These are phyloP conservation scores for Calameuta idolon DNA, from an alignment of 2,888 invertebrate species.

Conservation along the genomic window DNA sequence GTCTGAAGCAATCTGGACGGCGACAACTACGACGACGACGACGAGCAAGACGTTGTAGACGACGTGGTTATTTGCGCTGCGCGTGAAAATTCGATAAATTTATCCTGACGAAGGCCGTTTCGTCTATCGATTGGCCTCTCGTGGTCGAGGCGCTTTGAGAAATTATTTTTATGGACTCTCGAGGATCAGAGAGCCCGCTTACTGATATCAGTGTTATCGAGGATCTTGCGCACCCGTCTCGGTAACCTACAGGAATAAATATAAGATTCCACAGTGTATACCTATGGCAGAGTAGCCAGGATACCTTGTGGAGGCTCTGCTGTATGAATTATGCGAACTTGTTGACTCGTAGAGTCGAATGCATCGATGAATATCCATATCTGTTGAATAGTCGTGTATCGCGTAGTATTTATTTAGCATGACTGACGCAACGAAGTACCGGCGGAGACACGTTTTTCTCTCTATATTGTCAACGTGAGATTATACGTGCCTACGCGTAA, in stretches of 20 bases:
- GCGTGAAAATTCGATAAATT: background rate
- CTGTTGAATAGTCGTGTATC: background rate
- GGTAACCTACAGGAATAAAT: background rate
- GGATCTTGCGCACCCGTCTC: background rate
- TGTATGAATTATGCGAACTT: background rate
- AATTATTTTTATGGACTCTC: background rate
- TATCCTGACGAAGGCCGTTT: conserved; percentile 1
- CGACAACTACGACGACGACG: background rate
- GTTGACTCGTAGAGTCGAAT: background rate
- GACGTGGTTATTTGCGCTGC: background rate
- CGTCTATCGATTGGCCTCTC: background rate
- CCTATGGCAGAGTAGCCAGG: background rate
- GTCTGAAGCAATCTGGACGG: background rate
- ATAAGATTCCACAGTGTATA: background rate
- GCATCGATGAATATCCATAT: background rate
- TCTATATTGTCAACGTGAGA: background rate
- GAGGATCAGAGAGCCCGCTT: background rate
- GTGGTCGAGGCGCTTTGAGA: background rate
- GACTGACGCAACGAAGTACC: background rate
- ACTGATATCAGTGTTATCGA: background rate
- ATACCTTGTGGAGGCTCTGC: background rate
- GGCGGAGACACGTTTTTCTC: no score
- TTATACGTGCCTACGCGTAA: no score
- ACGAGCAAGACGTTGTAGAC: background rate
- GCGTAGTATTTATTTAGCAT: background rate